Evolutionary conservation across 2,888 invertebrate genomes (phyloP).

Genomic region (Drosophila suboccidentalis): DNA sequence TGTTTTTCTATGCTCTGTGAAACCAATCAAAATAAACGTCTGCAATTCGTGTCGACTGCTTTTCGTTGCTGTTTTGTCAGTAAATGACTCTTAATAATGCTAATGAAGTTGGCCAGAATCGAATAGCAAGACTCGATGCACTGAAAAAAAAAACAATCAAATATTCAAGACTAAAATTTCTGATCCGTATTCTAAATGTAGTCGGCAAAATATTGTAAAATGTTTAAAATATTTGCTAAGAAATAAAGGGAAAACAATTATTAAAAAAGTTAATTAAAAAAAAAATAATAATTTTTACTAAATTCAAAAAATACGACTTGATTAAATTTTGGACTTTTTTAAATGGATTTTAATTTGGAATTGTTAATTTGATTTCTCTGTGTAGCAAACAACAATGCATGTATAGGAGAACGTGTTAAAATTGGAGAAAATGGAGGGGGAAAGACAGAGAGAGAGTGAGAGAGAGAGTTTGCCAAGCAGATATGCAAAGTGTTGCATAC

Average conservation of each 20-base stretch:
- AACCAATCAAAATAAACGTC: constrained; percentile 51
- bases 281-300: no score
- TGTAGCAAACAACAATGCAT: constrained; percentile 7
- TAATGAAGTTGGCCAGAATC: constrained; percentile 41
- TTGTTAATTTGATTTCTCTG: not conserved
- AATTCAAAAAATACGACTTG: not conserved
- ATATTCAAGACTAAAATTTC: not conserved
- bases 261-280: no score
- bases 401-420: constrained; percentile 46
- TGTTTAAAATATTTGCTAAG: no score
- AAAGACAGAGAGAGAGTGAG: not conserved
- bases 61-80: constrained; percentile 45
- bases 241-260: no score
- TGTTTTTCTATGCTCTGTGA: constrained; percentile 17
- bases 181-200: not conserved
- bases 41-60: constrained; percentile 49
- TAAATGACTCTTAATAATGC: constrained; percentile 69
- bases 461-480: constrained; percentile 7
- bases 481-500: constrained; percentile 40
- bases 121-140: constrained; percentile 16
- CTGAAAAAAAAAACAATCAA: not conserved
- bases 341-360: not conserved
- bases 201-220: no score
- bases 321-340: not conserved
- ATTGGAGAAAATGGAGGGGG: constrained; percentile 17